Evolutionary conservation across 2,888 invertebrate species (phyloP), one percentile per base, ranked within the genome.

Genomic region (Idaea dimidiata): DNA sequence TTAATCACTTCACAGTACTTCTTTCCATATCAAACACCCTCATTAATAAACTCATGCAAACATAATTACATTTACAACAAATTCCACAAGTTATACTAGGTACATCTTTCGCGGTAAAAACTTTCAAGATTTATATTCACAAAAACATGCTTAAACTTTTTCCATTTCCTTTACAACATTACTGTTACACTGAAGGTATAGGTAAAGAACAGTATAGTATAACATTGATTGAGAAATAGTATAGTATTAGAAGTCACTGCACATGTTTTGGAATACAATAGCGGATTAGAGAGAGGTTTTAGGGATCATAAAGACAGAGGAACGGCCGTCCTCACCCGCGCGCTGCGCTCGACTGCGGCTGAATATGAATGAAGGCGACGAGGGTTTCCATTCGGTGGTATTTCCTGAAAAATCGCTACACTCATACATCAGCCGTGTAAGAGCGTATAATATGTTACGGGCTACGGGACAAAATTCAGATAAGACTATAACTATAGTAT

Each of bases 291-390:
- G 65, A 65, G 18, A 6, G 62, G 59, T 57, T 58, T 7, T 8
- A 17, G 17, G 17, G 17, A 17, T 62, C 64, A 66, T 63, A 62
- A 17, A 1, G 72, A 66, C 69, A 60, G 59, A 62, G 63, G 73
- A 80, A n/a, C n/a, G 81, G 66, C 86, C 84, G 81, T 70, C 79
- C 73, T 72, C 79, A 74, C 64, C 76, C 82, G 88, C 86, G 88
- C 70, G 81, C 82, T 75, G 80, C 87, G 87, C 82, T 83, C 80
- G 72, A 91, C 91, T 91, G 88, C 84, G 83, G 77, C 65, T 73
- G 69, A 76, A 79, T 72, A 79, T 79, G 79, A 80, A 80, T 79
- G 78, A 77, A 80, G 68, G 69, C 74, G 76, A 79, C 77, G 80
- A 84, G 78, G 78, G 76, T 82, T 83, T 75, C 79, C 77, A 80